Conservation (phyloP, 1,140 invertebrate species). For the Trichonephila clavata region DNA sequence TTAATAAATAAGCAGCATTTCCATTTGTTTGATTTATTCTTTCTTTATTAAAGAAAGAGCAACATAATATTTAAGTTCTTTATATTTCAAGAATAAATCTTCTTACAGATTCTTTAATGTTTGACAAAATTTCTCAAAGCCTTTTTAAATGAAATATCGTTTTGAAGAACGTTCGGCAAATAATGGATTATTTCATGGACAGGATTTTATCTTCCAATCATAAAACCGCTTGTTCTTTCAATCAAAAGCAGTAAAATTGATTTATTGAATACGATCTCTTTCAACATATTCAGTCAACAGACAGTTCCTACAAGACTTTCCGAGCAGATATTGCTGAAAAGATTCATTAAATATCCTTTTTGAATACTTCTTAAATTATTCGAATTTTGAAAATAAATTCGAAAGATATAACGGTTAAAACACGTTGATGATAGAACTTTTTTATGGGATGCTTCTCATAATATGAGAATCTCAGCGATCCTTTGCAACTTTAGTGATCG, state of each 20-base stretch:
- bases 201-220: background rate
- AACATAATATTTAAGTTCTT: too few relatives aligned
- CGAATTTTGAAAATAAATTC: background rate
- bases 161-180: background rate
- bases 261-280: background rate
- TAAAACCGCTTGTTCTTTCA: background rate
- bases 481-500: background rate
- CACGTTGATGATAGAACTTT: background rate
- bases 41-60: too few relatives aligned
- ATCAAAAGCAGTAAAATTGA: background rate
- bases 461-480: constrained; percentile 1
- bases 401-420: background rate
- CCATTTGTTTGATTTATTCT: too few relatives aligned
- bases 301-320: too few relatives aligned
- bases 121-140: background rate
- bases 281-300: background rate
- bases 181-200: background rate
- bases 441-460: background rate
- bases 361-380: constrained; percentile 1
- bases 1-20: too few relatives aligned
- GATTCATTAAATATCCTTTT: background rate
- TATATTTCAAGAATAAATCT: too few relatives aligned
- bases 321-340: background rate
- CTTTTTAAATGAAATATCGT: background rate
- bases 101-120: too few relatives aligned